Conservation (phyloP, 1,140 invertebrate species). For the Steinernema feltiae region DNA sequence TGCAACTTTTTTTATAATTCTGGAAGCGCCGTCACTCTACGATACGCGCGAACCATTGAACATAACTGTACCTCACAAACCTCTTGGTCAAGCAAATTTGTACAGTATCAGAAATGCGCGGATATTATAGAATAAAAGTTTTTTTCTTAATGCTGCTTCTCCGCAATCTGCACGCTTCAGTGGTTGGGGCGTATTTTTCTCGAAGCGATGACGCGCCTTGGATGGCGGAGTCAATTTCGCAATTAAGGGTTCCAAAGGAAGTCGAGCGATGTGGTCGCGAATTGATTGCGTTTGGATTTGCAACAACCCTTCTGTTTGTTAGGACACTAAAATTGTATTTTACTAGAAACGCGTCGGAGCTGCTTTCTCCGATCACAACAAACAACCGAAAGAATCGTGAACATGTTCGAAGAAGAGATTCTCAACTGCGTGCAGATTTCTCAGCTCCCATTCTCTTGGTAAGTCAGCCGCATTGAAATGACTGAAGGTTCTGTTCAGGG, state of each 20-base stretch:
- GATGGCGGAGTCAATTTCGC: background rate
- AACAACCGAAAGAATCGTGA: background rate
- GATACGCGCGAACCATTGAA: conserved; percentile 51
- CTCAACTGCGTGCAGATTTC: background rate
- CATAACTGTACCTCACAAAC: conserved; percentile 52
- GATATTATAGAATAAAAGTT: background rate
- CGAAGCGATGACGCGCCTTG: background rate
- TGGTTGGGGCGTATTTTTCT: background rate
- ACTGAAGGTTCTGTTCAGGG: background rate
- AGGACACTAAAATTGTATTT: background rate
- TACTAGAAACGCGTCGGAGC: background rate
- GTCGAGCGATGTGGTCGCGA: conserved; percentile 3
- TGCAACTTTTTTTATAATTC: conserved; percentile 52
- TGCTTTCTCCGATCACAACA: background rate
- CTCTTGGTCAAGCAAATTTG: conserved; percentile 46
- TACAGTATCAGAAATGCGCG: conserved; percentile 19
- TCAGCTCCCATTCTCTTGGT: background rate
- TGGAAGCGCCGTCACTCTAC: conserved; percentile 54
- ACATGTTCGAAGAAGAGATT: background rate
- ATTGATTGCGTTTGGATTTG: background rate
- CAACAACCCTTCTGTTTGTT: background rate
- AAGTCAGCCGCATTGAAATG: too few relatives aligned
- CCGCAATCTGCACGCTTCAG: background rate
- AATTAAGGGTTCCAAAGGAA: conserved; percentile 14
- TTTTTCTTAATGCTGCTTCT: background rate